A percentile compares a stretch with the other conserved stretches of the same genome.
Evolutionary conservation across 1,140 invertebrate species (phyloP).

Genomic region (Scaptomyza graminum): DNA sequence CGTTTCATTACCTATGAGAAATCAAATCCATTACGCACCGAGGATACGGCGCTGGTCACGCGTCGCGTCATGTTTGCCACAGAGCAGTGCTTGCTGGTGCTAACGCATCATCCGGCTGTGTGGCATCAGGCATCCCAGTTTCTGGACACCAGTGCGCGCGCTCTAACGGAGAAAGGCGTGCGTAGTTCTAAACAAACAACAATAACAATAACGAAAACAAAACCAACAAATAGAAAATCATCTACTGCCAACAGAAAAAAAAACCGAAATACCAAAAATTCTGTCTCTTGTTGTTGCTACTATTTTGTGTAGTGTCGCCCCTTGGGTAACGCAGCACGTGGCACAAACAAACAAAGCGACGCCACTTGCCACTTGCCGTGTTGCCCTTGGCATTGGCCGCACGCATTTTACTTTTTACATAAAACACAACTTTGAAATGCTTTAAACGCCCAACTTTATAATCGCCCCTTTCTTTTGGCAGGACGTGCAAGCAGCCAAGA

Average conservation of each 20-base stretch:
- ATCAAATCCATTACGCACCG: constrained; percentile 96
- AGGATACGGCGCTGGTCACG: constrained; percentile 96
- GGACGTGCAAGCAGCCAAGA: constrained; percentile 95
- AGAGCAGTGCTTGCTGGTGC: constrained; percentile 97
- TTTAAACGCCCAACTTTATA: neutral
- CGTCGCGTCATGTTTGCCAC: constrained; percentile 99
- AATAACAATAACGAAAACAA: neutral
- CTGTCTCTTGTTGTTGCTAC: constrained; percentile 58
- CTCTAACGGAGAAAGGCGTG: constrained; percentile 97
- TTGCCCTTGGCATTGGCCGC: constrained; percentile 64
- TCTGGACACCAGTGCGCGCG: constrained; percentile 96
- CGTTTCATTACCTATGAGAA: constrained; percentile 99
- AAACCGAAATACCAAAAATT: constrained; percentile 39
- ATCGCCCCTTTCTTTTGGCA: constrained; percentile 65
- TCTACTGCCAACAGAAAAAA: constrained; percentile 37
- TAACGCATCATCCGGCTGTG: constrained; percentile 98
- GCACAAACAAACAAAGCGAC: neutral
- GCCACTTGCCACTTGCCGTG: constrained; percentile 57
- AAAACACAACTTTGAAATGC: neutral
- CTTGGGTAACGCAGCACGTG: constrained; percentile 67
- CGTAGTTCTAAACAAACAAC: constrained; percentile 67
- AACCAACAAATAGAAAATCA: constrained; percentile 50
- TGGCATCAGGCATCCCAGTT: constrained; percentile 99
- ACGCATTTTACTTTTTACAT: constrained; percentile 64
- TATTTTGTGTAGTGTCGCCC: constrained; percentile 64